A percentile compares a stretch with the other conserved stretches of the same genome.
Conservation (phyloP, 2,113 vertebrate genomes). For the Takifugu flavidus region DNA sequence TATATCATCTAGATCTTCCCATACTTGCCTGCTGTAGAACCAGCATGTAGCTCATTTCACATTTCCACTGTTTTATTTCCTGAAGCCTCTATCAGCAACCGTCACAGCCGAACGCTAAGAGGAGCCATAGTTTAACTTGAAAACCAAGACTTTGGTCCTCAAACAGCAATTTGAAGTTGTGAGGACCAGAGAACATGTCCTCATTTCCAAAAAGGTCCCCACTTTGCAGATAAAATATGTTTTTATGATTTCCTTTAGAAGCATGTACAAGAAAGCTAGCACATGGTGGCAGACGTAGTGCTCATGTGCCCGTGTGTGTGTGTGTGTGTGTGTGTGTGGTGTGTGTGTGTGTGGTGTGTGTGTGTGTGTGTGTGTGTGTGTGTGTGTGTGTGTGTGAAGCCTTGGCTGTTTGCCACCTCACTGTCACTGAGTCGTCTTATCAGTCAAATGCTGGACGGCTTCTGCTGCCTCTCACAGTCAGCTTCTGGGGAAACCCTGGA, state of each 20-base stretch:
- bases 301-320: too few relatives aligned
- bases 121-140: too few relatives aligned
- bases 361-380: slow-evolving; percentile 16
- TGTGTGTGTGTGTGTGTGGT: slow-evolving; percentile 18
- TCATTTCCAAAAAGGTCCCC: too few relatives aligned
- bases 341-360: slow-evolving; percentile 18
- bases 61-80: too few relatives aligned
- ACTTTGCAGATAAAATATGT: too few relatives aligned
- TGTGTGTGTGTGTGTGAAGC: slow-evolving; percentile 20
- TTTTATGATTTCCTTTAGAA: too few relatives aligned
- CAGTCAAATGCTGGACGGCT: slow-evolving; percentile 25
- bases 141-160: too few relatives aligned
- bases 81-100: too few relatives aligned
- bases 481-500: neutral
- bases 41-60: too few relatives aligned
- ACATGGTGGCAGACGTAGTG: slow-evolving; percentile 20
- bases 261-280: neutral
- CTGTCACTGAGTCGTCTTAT: slow-evolving; percentile 40
- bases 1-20: too few relatives aligned
- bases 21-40: too few relatives aligned
- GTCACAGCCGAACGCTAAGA: too few relatives aligned
- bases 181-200: neutral
- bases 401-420: slow-evolving; percentile 42
- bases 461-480: neutral
- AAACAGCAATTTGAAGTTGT: slow-evolving; percentile 14